Evolutionary conservation across 2,113 vertebrate genomes (phyloP), one percentile per base, ranked within the genome.

Genomic region (Maccullochella peelii): DNA sequence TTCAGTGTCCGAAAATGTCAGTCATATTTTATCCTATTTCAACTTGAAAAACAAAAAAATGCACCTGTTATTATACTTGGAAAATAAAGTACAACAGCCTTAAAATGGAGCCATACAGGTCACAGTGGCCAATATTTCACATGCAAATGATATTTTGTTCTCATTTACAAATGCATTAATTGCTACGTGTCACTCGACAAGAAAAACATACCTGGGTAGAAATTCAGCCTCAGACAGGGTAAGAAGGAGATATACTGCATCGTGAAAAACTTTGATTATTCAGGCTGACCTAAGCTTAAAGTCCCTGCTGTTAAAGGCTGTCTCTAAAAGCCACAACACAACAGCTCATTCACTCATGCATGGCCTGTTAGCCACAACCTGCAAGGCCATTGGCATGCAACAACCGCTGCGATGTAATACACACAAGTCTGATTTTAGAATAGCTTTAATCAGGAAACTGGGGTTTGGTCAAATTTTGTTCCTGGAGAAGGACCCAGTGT

Each of bases 371-470:
- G 74, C 57, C 62, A 52, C 47, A 76, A 79, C 88, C 88, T 90
- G 86, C 88, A 66, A 88, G 14, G 82, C 44, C 83, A 70, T 79
- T 83, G 73, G 52, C 86, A 87, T 77, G 84, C 82, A 70, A 77
- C 68, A 42, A 44, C 73, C n/a, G 0, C 62, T 40, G 52, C 10
- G 16, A 25, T 66, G 65, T 47, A 61, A 58, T 20, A 66, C 63
- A 77, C 73, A 70, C n/a, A 16, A 18, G 27, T 57, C 21, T 52
- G 63, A 69, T 65, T 40, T 38, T 2, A 6, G 21, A 40, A 38
- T 33, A n/a, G 27, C 15, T 61, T 47, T 10, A 20, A 42, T 63
- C 55, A 75, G 27, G 59, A 68, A 42, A 52, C 20, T 2, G 27
- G 33, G 6, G 10, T 47, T 33, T 30, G 42, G 27, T 77, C 68